A percentile compares a stretch with the other conserved stretches of the same genome.
Evolutionary conservation across 2,113 vertebrate genomes (phyloP).

Genomic region (Equus quagga): DNA sequence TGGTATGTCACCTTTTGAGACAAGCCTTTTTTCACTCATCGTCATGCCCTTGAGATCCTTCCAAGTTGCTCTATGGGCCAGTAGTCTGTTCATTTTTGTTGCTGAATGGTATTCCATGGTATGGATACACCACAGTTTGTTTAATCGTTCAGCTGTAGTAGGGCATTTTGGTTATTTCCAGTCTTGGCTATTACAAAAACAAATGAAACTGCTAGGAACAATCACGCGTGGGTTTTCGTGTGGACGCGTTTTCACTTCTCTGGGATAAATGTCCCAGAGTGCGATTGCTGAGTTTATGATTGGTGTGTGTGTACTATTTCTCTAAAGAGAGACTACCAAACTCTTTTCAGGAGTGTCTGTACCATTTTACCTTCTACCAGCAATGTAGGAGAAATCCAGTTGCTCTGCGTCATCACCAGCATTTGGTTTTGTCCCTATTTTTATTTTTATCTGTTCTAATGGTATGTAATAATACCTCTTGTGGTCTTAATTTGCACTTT

Average conservation of each 20-base stretch:
- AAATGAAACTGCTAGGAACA: not conserved
- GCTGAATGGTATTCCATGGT: not conserved
- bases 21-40: not conserved
- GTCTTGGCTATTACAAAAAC: not conserved
- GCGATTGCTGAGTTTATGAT: not conserved
- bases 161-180: not conserved
- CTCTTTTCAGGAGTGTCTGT: not conserved
- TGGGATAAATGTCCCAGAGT: not conserved
- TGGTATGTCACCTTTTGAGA: not conserved
- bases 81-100: not conserved
- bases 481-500: not conserved
- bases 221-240: not conserved
- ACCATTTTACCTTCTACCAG: not conserved
- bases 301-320: not conserved
- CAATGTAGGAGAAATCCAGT: not conserved
- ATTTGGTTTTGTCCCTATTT: not conserved
- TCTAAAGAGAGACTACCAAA: not conserved
- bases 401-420: not conserved
- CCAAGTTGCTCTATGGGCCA: too few relatives aligned
- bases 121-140: not conserved
- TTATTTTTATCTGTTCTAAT: not conserved
- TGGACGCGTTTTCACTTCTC: not conserved
- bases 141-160: not conserved
- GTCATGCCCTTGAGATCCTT: not conserved
- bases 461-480: not conserved